These are phyloP conservation scores for Megaceryle maxima DNA, from an alignment of 2,113 vertebrate species.

Conservation along the genomic window DNA sequence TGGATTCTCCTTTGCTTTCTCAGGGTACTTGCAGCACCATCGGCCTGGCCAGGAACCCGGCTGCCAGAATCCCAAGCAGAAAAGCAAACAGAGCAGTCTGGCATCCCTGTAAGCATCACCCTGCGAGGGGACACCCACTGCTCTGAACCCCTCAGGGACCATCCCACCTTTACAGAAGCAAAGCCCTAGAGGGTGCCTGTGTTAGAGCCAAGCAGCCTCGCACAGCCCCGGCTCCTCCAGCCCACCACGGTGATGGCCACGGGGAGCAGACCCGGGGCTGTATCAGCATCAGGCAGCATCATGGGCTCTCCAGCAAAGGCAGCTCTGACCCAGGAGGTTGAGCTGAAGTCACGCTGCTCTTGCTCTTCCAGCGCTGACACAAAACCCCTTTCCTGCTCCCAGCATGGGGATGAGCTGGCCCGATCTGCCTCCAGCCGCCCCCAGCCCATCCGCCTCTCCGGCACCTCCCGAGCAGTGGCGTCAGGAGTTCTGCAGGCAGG, in stretches of 20 bases:
- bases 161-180: not conserved
- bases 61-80: not conserved
- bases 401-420: not conserved
- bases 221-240: not conserved
- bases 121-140: fast-evolving
- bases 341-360: not conserved
- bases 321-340: not conserved
- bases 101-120: not conserved
- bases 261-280: not conserved
- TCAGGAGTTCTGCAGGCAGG: not conserved
- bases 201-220: not conserved
- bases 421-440: not conserved
- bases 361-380: not conserved
- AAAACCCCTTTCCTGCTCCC: not conserved
- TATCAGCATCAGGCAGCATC: not conserved
- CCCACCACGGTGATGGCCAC: fast-evolving
- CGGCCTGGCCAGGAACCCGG: fast-evolving
- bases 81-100: fast-evolving
- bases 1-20: not conserved
- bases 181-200: not conserved
- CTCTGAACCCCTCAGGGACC: fast-evolving
- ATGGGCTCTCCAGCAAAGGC: not conserved
- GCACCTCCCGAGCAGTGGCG: not conserved
- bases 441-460: not conserved
- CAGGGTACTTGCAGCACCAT: not conserved